Percentiles rank a stretch among this genome's conserved stretches.
These are phyloP conservation scores for Drosophila nebulosa DNA, from an alignment of 1,140 invertebrate species.

Conservation along the genomic window DNA sequence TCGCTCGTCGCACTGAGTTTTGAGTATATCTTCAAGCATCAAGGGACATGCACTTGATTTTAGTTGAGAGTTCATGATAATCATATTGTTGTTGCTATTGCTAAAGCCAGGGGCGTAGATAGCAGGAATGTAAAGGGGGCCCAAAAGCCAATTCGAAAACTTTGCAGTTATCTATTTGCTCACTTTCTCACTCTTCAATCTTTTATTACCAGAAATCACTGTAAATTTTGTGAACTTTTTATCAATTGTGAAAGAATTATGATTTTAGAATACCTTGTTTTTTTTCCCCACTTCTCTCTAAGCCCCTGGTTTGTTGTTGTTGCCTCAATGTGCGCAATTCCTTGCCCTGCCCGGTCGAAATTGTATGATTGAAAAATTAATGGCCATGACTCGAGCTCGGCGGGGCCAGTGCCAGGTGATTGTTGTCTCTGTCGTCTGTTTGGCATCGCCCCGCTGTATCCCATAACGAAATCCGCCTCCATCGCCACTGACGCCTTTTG, in stretches of 20 bases:
- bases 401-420: constrained; percentile 2
- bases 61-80: constrained; percentile 66
- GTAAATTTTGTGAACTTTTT: too few species aligned
- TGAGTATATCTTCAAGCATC: constrained; percentile 64
- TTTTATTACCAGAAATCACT: too few species aligned
- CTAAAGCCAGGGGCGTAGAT: neutral
- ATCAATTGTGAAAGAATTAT: too few species aligned
- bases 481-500: neutral
- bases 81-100: constrained; percentile 35
- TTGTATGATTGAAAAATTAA: constrained; percentile 77
- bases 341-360: constrained; percentile 36
- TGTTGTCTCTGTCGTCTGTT: neutral
- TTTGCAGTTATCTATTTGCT: too few species aligned
- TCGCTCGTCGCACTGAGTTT: constrained; percentile 34
- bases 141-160: too few species aligned
- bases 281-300: neutral
- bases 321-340: constrained; percentile 8
- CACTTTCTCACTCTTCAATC: too few species aligned
- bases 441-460: neutral
- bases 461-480: neutral
- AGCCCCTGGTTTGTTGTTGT: neutral
- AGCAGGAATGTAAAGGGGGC: too few species aligned
- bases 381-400: constrained; percentile 34
- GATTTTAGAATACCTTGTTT: too few species aligned
- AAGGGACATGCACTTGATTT: constrained; percentile 76